These are phyloP conservation scores for Cyanoliseus patagonus DNA, from an alignment of 2,113 vertebrate genomes.

Conservation along the genomic window DNA sequence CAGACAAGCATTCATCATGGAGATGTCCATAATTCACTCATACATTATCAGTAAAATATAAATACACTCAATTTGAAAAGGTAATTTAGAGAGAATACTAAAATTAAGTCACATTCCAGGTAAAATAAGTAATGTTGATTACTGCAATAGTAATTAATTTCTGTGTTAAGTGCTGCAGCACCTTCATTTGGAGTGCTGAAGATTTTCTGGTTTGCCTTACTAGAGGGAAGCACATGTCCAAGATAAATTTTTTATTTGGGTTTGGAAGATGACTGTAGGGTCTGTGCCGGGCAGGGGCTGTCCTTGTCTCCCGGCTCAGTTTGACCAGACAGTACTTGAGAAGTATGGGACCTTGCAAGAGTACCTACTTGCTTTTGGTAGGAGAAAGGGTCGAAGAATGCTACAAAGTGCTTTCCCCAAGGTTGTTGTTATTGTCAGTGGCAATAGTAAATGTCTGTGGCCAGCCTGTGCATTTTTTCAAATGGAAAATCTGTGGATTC, in stretches of 20 bases:
- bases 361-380: not conserved
- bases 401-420: not conserved
- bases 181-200: not conserved
- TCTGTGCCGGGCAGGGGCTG: not conserved
- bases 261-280: not conserved
- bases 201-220: not conserved
- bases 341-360: not conserved
- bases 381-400: not conserved
- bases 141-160: not conserved
- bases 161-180: not conserved
- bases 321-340: not conserved
- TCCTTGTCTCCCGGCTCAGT: not conserved
- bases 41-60: not conserved
- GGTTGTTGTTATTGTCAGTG: not conserved
- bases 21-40: not conserved
- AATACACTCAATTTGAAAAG: not conserved
- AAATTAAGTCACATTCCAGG: not conserved
- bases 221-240: not conserved
- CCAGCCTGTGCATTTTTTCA: not conserved
- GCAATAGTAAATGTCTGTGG: not conserved
- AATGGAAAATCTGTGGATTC: not conserved
- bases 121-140: not conserved
- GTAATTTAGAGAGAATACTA: not conserved
- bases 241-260: not conserved
- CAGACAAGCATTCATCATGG: not conserved